Evolutionary conservation across 2,888 invertebrate genomes (phyloP).

Genomic region (Lithophane semibrunnea): DNA sequence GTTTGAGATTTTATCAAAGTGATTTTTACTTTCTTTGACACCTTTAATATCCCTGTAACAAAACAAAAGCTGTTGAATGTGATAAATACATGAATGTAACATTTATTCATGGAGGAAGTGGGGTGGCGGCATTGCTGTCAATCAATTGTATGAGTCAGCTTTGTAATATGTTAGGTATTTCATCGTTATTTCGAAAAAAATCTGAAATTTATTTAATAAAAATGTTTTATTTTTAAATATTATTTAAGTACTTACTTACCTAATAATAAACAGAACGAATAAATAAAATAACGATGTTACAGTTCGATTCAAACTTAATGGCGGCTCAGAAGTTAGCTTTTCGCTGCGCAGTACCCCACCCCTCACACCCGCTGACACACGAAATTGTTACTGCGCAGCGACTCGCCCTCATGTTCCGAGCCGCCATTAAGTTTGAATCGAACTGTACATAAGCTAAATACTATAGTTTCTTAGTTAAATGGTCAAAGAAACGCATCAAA

Average conservation of each 20-base stretch:
- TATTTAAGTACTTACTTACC: no score
- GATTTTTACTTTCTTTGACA: conserved; percentile 97
- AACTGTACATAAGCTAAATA: background rate
- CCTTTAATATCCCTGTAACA: conserved; percentile 95
- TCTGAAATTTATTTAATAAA: background rate
- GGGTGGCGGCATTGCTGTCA: conserved; percentile 62
- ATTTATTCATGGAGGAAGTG: conserved; percentile 54
- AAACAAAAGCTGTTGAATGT: conserved; percentile 52
- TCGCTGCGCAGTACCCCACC: no score
- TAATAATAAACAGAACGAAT: background rate
- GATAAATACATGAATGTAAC: conserved; percentile 12
- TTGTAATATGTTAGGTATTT: background rate
- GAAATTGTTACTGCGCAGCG: no score
- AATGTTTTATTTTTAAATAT: no score
- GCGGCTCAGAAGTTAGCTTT: no score
- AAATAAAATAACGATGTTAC: background rate
- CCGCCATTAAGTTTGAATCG: no score
- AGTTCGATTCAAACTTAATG: no score
- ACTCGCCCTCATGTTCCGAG: no score
- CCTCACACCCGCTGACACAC: no score
- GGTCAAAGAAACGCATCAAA: background rate
- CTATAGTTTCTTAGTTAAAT: background rate
- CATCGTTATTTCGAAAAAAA: background rate
- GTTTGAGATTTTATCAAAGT: conserved; percentile 98
- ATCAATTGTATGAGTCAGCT: conserved; percentile 62